Evolutionary conservation across 2,113 vertebrate species (phyloP).

Genomic region (Pseudonaja textilis): DNA sequence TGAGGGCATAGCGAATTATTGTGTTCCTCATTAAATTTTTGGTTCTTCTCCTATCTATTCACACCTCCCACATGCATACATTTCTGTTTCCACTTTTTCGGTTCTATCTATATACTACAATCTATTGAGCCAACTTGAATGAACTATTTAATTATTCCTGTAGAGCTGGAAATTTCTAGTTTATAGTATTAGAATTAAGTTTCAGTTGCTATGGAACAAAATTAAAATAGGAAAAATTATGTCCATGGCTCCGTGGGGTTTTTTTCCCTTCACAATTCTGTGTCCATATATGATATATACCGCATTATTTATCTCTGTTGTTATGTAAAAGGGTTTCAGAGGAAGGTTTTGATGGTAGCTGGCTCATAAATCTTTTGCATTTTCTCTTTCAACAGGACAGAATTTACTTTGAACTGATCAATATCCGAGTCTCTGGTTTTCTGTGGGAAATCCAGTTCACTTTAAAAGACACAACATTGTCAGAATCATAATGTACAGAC

Average conservation of each 20-base stretch:
- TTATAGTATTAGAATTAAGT: not conserved
- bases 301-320: not conserved
- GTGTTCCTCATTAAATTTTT: not conserved
- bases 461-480: conserved; percentile 31
- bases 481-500: conserved; percentile 32
- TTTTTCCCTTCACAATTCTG: not conserved
- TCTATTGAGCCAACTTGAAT: not conserved
- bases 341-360: conserved; percentile 11
- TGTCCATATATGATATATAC: too few species aligned
- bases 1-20: not conserved
- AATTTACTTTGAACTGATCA: conserved; percentile 10
- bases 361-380: conserved; percentile 25
- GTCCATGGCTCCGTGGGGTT: not conserved
- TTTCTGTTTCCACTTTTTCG: not conserved
- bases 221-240: not conserved
- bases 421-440: conserved; percentile 33
- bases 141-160: not conserved
- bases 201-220: not conserved
- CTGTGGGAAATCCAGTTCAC: conserved; percentile 17
- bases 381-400: conserved; percentile 25
- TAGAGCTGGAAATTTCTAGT: not conserved
- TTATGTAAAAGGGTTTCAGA: not conserved
- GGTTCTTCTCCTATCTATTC: not conserved
- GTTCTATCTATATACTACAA: not conserved
- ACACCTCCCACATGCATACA: not conserved